These are phyloP conservation scores for Sapajus apella DNA, from an alignment of 2,113 vertebrate species.

Conservation along the genomic window DNA sequence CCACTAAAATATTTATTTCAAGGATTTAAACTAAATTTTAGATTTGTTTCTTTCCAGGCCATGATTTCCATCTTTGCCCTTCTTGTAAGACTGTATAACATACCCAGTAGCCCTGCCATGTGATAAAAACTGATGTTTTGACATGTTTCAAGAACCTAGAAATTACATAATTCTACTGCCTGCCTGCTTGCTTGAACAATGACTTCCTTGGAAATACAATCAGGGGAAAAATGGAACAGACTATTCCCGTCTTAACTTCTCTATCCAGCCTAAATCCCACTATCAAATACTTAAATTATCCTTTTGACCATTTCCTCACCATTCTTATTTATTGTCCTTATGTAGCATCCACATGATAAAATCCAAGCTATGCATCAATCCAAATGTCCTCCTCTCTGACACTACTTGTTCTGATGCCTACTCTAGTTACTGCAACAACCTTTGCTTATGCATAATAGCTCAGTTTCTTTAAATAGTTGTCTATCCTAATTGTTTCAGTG, in stretches of 20 bases:
- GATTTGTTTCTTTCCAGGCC: background rate
- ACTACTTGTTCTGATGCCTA: background rate
- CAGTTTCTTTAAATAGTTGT: background rate
- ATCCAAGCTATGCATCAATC: background rate
- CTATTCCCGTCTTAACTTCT: background rate
- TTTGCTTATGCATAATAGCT: background rate
- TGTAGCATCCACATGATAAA: background rate
- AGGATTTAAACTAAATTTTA: background rate
- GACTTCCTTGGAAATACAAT: background rate
- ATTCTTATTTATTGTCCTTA: background rate
- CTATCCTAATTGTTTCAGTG: background rate
- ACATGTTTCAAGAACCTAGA: background rate
- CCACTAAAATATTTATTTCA: conserved; percentile 1
- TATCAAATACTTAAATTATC: background rate
- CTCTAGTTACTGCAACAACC: background rate
- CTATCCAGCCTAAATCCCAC: background rate
- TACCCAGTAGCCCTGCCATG: background rate
- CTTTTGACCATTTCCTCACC: background rate
- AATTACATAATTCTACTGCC: background rate
- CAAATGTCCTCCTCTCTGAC: background rate
- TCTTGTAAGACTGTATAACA: background rate
- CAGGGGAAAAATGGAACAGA: background rate
- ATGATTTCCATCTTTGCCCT: background rate
- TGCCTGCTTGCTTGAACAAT: background rate
- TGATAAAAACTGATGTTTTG: background rate